These are phyloP conservation scores for Oikopleura vanhoeffeni DNA, from an alignment of 23 tunicate species.

Conservation along the genomic window DNA sequence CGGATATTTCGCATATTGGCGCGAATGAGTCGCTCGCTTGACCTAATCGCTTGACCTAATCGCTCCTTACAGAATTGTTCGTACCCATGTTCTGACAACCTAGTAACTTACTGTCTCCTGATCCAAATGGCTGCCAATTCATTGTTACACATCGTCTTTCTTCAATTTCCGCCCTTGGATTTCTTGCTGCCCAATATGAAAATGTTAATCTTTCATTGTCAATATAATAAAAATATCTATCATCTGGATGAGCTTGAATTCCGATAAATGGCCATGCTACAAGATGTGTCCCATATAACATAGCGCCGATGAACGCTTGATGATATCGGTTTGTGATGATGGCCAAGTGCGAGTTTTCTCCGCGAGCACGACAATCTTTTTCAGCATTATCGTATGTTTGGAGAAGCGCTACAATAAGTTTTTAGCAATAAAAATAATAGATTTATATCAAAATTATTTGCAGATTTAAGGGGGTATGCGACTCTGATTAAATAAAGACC, in stretches of 20 bases:
- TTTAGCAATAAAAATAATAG: too few relatives aligned
- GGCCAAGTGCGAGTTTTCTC: background rate
- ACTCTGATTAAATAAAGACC: too few relatives aligned
- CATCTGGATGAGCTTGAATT: background rate
- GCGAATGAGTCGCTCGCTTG: too few relatives aligned
- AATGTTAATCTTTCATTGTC: background rate
- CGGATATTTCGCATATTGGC: too few relatives aligned
- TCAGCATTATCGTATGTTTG: background rate
- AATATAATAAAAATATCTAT: background rate
- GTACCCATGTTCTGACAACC: too few relatives aligned
- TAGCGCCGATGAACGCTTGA: background rate
- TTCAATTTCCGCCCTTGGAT: background rate
- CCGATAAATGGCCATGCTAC: background rate
- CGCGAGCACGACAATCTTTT: background rate
- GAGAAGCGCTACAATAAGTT: too few relatives aligned
- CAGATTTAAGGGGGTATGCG: too few relatives aligned
- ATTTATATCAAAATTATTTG: too few relatives aligned
- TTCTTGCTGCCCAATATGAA: background rate
- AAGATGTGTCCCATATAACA: background rate
- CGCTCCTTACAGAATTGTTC: too few relatives aligned
- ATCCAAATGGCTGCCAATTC: background rate
- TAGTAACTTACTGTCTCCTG: too few relatives aligned
- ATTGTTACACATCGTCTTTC: background rate
- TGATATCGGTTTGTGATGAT: constrained; percentile 1
- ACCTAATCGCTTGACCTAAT: too few relatives aligned